Percentiles rank a stretch among this genome's conserved stretches.
Conservation (phyloP, 2,888 invertebrate species). For the Zelleria hepariella region DNA sequence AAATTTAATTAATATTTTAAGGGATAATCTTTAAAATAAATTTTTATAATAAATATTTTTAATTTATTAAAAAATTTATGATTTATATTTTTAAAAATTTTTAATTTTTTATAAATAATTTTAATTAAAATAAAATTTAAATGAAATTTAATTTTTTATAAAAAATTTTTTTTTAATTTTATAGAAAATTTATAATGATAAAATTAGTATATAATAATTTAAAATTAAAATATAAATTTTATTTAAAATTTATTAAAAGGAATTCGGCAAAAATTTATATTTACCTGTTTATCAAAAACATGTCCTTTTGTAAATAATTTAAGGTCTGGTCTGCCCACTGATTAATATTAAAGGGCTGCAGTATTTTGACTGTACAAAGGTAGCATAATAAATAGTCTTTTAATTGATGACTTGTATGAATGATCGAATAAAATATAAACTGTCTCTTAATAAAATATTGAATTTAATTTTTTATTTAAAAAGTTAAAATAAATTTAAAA, state of each 20-base stretch:
- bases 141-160: constrained; percentile 54
- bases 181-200: constrained; percentile 31
- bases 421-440: constrained; percentile 76
- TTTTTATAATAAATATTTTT: constrained; percentile 53
- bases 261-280: constrained; percentile 76
- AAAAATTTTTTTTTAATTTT: constrained; percentile 25
- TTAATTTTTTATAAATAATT: constrained; percentile 63
- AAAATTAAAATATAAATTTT: constrained; percentile 27
- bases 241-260: constrained; percentile 63
- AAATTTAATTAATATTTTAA: constrained; percentile 58
- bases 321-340: constrained; percentile 83
- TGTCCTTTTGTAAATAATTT: constrained; percentile 75
- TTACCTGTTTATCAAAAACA: constrained; percentile 86
- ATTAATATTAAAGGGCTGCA: constrained; percentile 80
- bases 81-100: constrained; percentile 72
- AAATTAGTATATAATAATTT: constrained; percentile 68
- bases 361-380: constrained; percentile 85
- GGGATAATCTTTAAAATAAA: constrained; percentile 75
- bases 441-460: constrained; percentile 60
- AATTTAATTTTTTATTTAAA: constrained; percentile 71
- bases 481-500: constrained; percentile 76
- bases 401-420: constrained; percentile 86
- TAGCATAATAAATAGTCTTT: constrained; percentile 84
- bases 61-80: constrained; percentile 58
- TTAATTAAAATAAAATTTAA: constrained; percentile 34